These are phyloP conservation scores for Labeo rohita DNA, from an alignment of 2,113 vertebrate species.

Conservation along the genomic window DNA sequence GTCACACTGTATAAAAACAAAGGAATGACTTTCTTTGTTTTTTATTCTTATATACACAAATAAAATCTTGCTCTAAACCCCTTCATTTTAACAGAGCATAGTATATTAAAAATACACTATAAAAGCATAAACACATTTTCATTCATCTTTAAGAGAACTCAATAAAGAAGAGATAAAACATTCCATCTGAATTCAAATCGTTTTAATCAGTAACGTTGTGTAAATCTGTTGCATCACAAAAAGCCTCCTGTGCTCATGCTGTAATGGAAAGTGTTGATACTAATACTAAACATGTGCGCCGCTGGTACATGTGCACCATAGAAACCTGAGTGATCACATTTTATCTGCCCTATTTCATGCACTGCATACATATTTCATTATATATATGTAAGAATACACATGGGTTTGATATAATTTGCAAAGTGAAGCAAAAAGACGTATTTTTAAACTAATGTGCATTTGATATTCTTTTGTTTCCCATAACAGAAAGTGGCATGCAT, in stretches of 20 bases:
- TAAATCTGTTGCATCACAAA: neutral
- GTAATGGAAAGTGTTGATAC: neutral
- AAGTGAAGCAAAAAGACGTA: neutral
- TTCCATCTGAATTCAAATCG: neutral
- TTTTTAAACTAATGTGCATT: neutral
- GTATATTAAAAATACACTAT: neutral
- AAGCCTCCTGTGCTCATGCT: slow-evolving; percentile 32
- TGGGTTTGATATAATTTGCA: slow-evolving; percentile 15
- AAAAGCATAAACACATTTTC: neutral
- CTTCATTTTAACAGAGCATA: neutral
- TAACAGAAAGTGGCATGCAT: slow-evolving; percentile 19
- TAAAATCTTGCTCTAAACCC: neutral
- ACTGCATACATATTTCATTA: slow-evolving; percentile 30
- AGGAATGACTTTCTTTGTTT: neutral
- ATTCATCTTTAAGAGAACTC: neutral
- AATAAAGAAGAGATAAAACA: neutral
- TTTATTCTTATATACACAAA: neutral
- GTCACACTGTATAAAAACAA: too few species aligned
- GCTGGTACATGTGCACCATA: slow-evolving; percentile 36
- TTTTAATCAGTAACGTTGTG: neutral
- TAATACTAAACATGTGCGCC: slow-evolving; percentile 28
- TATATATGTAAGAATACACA: slow-evolving; percentile 6
- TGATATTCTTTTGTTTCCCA: neutral
- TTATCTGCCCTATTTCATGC: slow-evolving; percentile 46
- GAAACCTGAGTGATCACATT: slow-evolving; percentile 56